Evolutionary conservation across 2,888 invertebrate genomes (phyloP).

Genomic region (Tillus elongatus): DNA sequence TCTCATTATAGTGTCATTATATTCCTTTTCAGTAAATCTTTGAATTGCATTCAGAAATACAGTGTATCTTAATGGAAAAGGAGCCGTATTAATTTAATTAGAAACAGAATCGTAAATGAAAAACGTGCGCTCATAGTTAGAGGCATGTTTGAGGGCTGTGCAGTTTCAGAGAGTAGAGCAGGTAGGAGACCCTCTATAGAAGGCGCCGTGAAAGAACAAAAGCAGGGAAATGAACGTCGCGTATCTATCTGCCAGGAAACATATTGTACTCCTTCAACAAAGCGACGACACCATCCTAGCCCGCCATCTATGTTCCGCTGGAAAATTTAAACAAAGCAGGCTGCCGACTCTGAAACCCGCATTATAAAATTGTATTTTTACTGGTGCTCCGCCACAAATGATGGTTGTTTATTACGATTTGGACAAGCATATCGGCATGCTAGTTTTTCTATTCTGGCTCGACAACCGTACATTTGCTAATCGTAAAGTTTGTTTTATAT

Average conservation of each 20-base stretch:
- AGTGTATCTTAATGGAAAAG: not conserved
- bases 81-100: not conserved
- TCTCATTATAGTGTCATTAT: too few species aligned
- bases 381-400: too few species aligned
- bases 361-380: not conserved
- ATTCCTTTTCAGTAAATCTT: too few species aligned
- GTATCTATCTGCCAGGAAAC: slow-evolving; percentile 5
- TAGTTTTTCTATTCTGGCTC: too few species aligned
- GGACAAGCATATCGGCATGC: too few species aligned
- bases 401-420: too few species aligned
- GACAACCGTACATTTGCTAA: too few species aligned
- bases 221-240: slow-evolving; percentile 7
- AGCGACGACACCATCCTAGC: not conserved
- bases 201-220: not conserved
- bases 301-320: slow-evolving; percentile 8
- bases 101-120: not conserved
- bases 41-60: too few species aligned
- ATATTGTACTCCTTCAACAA: slow-evolving; percentile 1
- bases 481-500: not conserved
- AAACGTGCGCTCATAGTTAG: too few species aligned
- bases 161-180: not conserved
- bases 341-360: not conserved
- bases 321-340: slow-evolving; percentile 8
- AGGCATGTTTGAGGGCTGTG: too few species aligned
- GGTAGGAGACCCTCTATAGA: not conserved